phyloP scores from a whole-genome alignment of 2,113 vertebrate genomes.

The Forbesichthys agassizii region DNA sequence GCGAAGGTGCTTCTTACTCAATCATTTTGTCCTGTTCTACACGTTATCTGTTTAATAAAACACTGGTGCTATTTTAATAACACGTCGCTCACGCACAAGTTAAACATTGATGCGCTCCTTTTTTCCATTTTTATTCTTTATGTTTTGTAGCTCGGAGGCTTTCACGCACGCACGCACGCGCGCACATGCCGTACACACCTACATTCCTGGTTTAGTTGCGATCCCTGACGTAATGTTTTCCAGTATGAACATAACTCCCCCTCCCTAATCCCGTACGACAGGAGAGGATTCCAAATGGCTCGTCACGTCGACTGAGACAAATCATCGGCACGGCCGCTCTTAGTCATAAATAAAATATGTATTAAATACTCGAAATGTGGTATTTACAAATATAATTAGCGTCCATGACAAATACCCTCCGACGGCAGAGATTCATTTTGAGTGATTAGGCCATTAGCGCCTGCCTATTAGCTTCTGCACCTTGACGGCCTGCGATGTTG shows the following conservation, averaged over 20 bases:
- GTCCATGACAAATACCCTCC: conserved; percentile 22
- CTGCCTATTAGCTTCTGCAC: conserved; percentile 45
- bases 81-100: conserved; percentile 16
- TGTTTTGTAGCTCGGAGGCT: conserved; percentile 3
- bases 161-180: background rate
- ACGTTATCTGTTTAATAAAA: conserved; percentile 57
- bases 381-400: conserved; percentile 59
- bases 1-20: background rate
- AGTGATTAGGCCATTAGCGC: conserved; percentile 55
- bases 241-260: too few relatives aligned
- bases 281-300: conserved; percentile 1
- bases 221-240: too few relatives aligned
- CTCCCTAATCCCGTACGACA: background rate
- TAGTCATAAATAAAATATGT: conserved; percentile 10
- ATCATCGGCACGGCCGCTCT: conserved; percentile 7
- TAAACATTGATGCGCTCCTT: conserved; percentile 23
- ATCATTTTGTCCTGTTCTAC: conserved; percentile 36
- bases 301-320: conserved; percentile 9
- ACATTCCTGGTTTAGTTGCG: background rate
- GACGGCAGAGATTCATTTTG: conserved; percentile 32
- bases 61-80: conserved; percentile 35
- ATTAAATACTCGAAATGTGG: conserved; percentile 8
- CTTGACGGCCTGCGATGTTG: conserved; percentile 11
- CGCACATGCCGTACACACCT: background rate
- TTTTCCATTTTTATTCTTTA: background rate